Conservation (phyloP, 2,113 vertebrate species). For the Benitochromis conjunctus region DNA sequence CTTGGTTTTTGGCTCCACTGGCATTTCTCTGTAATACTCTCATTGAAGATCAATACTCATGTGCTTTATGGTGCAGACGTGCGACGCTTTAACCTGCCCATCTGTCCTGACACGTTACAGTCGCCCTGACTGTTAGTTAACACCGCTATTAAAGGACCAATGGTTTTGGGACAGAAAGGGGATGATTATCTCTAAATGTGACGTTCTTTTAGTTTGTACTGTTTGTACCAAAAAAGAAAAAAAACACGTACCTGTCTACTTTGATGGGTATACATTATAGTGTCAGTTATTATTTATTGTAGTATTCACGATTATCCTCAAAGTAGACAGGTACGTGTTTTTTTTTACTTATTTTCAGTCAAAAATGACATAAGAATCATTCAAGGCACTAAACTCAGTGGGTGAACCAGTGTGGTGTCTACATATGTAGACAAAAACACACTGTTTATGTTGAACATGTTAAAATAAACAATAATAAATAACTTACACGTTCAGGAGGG, state of each 20-base stretch:
- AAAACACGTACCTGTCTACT: too few species aligned
- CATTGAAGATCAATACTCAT: slow-evolving; percentile 42
- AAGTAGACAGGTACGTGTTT: neutral
- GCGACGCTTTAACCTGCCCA: slow-evolving; percentile 7
- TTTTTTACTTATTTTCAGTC: neutral
- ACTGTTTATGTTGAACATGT: neutral
- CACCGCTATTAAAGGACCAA: neutral
- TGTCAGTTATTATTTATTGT: too few species aligned
- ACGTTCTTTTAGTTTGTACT: neutral
- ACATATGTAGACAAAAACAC: neutral
- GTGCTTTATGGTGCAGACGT: neutral
- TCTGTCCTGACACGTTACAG: slow-evolving; percentile 22
- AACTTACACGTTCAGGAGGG: neutral
- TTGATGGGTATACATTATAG: too few species aligned
- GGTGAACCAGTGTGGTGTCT: neutral
- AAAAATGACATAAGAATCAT: neutral
- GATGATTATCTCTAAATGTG: neutral
- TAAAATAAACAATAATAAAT: neutral
- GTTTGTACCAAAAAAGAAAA: neutral
- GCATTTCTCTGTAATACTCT: neutral
- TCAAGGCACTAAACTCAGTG: neutral
- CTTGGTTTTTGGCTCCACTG: neutral
- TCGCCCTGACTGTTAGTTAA: neutral
- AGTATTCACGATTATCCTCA: too few species aligned
- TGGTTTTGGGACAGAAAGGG: neutral